Conservation (phyloP, 1,140 invertebrate genomes). For the Eriosoma lanigerum region DNA sequence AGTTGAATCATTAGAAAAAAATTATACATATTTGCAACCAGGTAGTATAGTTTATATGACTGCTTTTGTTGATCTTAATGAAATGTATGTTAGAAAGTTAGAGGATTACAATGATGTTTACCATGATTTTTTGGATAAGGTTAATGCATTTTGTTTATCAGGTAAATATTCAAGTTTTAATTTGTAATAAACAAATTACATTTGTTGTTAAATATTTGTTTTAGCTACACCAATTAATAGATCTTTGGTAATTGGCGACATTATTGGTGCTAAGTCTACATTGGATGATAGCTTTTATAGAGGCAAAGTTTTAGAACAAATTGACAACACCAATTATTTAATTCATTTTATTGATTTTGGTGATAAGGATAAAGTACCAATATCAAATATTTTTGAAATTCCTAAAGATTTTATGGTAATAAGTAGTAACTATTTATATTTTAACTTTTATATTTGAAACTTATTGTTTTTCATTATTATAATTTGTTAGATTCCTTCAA, state of each 20-base stretch:
- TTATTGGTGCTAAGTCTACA: conserved; percentile 34
- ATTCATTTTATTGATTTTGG: conserved; percentile 44
- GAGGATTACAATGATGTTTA: conserved; percentile 37
- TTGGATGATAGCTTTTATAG: conserved; percentile 29
- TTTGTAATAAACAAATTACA: background rate
- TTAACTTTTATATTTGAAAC: no score
- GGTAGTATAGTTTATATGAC: conserved; percentile 24
- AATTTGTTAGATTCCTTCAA: conserved; percentile 19
- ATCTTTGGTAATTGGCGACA: conserved; percentile 5
- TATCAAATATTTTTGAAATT: conserved; percentile 27
- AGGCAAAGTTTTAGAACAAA: conserved; percentile 29
- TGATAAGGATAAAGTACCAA: conserved; percentile 26
- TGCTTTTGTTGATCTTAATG: background rate
- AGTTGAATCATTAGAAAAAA: background rate
- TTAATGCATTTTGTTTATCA: conserved; percentile 10
- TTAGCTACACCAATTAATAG: conserved; percentile 26
- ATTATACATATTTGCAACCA: background rate
- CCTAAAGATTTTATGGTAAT: conserved; percentile 31
- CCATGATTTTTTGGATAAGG: conserved; percentile 23
- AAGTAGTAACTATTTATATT: no score
- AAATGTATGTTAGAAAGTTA: conserved; percentile 32
- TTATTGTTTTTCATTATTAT: background rate
- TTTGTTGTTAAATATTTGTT: background rate
- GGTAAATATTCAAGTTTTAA: conserved; percentile 9
- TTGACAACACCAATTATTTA: conserved; percentile 22